These are phyloP conservation scores for Aurelia aurita DNA, from an alignment of 30 jellyfish, hydroid and myxozoan species.

Conservation along the genomic window DNA sequence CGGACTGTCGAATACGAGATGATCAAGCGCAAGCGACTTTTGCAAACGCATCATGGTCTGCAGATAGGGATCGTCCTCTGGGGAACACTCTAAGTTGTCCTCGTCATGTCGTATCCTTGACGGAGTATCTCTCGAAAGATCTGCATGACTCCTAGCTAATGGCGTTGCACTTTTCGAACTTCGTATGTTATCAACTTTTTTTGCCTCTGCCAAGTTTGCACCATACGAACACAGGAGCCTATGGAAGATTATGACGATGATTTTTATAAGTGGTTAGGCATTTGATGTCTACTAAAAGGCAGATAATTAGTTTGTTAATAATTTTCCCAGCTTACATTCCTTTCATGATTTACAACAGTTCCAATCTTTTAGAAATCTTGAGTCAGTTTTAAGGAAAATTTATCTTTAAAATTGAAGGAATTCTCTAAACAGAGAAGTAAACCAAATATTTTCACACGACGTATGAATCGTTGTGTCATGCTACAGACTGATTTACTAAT, in stretches of 20 bases:
- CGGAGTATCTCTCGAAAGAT: neutral
- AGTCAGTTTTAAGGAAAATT: too few relatives aligned
- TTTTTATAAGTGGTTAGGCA: neutral
- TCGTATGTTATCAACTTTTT: constrained; percentile 36
- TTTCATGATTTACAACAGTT: too few relatives aligned
- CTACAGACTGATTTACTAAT: too few relatives aligned
- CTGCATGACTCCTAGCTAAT: constrained; percentile 11
- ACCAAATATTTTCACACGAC: too few relatives aligned
- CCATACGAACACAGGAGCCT: constrained; percentile 64
- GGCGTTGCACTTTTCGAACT: constrained; percentile 4
- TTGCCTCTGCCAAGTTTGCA: constrained; percentile 44
- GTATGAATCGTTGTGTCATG: too few relatives aligned
- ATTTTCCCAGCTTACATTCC: too few relatives aligned
- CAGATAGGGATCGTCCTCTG: constrained; percentile 43
- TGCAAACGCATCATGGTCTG: constrained; percentile 39
- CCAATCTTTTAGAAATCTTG: too few relatives aligned
- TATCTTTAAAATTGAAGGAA: too few relatives aligned
- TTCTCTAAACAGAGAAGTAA: too few relatives aligned
- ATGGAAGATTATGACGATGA: neutral
- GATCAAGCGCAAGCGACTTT: constrained; percentile 35
- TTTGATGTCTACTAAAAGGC: too few relatives aligned
- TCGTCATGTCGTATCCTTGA: neutral
- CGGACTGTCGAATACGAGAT: constrained; percentile 10
- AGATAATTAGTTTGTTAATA: too few relatives aligned
- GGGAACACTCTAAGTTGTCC: neutral